These are phyloP conservation scores for Lophius americanus DNA, from an alignment of 2,797 vertebrate species.

Conservation along the genomic window DNA sequence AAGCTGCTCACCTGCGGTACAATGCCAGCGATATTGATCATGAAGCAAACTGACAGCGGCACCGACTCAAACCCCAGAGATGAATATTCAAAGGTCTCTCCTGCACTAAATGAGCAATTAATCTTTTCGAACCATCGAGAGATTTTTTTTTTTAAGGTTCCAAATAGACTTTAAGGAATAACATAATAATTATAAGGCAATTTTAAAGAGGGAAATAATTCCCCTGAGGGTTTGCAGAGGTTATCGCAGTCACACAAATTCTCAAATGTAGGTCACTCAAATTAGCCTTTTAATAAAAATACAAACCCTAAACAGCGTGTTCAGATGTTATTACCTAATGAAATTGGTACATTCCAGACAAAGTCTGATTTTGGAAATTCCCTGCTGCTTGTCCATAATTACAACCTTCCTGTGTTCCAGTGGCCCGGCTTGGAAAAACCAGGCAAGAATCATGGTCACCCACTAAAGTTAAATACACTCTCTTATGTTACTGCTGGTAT, in stretches of 20 bases:
- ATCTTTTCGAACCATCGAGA: neutral
- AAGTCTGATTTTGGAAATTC: constrained; percentile 60
- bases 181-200: neutral
- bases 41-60: constrained; percentile 12
- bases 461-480: constrained; percentile 46
- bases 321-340: constrained; percentile 7
- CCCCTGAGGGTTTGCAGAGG: constrained; percentile 3
- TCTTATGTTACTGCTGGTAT: constrained; percentile 29
- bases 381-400: constrained; percentile 61
- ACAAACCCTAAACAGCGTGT: neutral
- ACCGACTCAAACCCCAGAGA: constrained; percentile 50
- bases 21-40: constrained; percentile 28
- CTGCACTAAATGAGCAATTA: constrained; percentile 3
- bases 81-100: constrained; percentile 33
- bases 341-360: constrained; percentile 14
- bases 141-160: constrained; percentile 16
- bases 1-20: constrained; percentile 25
- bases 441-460: constrained; percentile 41
- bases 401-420: constrained; percentile 51
- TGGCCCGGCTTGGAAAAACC: constrained; percentile 44
- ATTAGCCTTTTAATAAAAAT: neutral
- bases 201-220: neutral
- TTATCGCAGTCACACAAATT: neutral
- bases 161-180: neutral
- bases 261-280: neutral